A percentile compares a stretch with the other conserved stretches of the same genome.
phyloP scores from a whole-genome alignment of 2,888 invertebrate genomes.

The Drosophila anomalata region DNA sequence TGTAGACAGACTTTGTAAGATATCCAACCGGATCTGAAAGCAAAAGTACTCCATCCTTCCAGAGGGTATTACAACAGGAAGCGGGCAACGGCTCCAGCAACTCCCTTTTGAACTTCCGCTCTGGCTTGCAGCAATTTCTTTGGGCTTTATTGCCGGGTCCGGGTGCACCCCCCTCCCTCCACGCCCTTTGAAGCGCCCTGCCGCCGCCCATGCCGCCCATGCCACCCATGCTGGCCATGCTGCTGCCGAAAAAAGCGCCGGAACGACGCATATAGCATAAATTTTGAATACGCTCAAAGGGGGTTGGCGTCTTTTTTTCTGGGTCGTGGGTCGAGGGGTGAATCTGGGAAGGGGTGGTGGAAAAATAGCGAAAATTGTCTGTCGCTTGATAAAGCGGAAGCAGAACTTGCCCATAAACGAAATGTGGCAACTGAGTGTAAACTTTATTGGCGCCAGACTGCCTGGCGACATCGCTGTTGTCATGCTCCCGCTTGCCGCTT shows the following conservation, averaged over 20 bases:
- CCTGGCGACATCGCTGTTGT: constrained; percentile 68
- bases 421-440: constrained; percentile 80
- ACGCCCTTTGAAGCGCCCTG: too few species aligned
- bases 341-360: background rate
- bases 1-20: background rate
- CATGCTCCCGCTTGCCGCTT: constrained; percentile 15
- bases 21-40: background rate
- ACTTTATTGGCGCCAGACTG: constrained; percentile 82
- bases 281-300: constrained; percentile 70
- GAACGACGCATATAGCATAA: constrained; percentile 76
- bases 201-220: background rate
- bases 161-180: too few species aligned
- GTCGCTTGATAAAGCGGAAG: constrained; percentile 78
- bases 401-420: constrained; percentile 79
- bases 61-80: constrained; percentile 62
- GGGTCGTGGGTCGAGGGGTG: background rate
- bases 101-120: constrained; percentile 76
- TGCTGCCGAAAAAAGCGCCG: constrained; percentile 40
- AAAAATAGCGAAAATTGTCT: constrained; percentile 78
- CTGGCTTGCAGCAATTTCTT: constrained; percentile 77
- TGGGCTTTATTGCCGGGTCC: constrained; percentile 64
- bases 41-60: background rate
- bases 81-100: constrained; percentile 67
- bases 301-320: constrained; percentile 2
- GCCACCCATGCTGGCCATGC: constrained; percentile 6